Evolutionary conservation across 1,140 invertebrate genomes (phyloP).

Genomic region (Magallana angulata): DNA sequence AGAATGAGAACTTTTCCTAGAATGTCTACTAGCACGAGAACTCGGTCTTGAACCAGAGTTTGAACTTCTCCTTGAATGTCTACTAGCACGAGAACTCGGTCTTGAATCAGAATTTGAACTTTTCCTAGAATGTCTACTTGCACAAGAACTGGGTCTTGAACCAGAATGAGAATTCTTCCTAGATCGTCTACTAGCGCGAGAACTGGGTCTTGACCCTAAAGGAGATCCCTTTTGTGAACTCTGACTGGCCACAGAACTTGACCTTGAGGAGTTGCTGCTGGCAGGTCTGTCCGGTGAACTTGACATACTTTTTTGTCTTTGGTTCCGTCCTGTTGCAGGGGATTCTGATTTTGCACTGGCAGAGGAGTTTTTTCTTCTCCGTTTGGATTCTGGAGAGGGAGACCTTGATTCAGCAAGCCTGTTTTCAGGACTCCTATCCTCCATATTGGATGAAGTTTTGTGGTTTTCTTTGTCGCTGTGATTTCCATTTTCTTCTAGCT

Average conservation of each 20-base stretch:
- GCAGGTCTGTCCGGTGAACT: constrained; percentile 14
- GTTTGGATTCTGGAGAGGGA: constrained; percentile 31
- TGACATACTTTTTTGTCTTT: neutral
- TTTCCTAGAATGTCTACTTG: neutral
- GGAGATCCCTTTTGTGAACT: neutral
- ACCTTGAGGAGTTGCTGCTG: constrained; percentile 15
- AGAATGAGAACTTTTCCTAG: constrained; percentile 1
- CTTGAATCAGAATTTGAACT: constrained; percentile 2
- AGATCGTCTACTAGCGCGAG: constrained; percentile 15
- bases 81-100: constrained; percentile 14
- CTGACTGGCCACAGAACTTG: neutral
- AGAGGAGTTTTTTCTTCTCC: neutral
- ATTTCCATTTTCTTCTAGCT: neutral
- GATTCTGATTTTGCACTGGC: neutral
- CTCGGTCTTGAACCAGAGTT: neutral
- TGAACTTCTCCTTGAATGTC: neutral
- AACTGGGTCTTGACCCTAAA: constrained; percentile 2
- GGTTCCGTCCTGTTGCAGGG: neutral
- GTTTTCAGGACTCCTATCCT: neutral
- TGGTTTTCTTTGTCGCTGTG: constrained; percentile 35
- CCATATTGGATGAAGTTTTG: neutral
- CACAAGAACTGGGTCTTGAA: neutral
- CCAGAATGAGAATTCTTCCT: neutral
- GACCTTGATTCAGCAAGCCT: constrained; percentile 14
- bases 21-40: constrained; percentile 27